These are phyloP conservation scores for Anas georgica DNA, from an alignment of 2,797 vertebrate genomes.

Conservation along the genomic window DNA sequence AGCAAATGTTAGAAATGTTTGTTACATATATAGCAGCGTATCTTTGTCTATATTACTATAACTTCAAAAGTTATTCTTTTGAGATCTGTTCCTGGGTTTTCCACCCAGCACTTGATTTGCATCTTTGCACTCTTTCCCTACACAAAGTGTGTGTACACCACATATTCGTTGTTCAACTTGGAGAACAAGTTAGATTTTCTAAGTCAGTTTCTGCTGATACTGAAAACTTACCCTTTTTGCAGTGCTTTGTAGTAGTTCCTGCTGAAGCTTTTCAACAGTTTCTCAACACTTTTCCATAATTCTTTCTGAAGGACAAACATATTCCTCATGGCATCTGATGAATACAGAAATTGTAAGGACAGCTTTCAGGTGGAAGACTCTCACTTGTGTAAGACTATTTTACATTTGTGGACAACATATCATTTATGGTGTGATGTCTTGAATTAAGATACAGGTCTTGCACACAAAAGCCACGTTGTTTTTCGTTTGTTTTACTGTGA, in stretches of 20 bases:
- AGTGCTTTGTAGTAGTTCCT: not conserved
- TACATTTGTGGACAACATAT: not conserved
- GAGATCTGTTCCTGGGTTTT: not conserved
- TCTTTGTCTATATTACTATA: not conserved
- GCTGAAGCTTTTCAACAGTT: not conserved
- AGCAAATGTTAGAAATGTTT: not conserved
- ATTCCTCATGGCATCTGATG: not conserved
- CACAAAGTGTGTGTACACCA: accelerated
- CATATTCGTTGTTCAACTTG: not conserved
- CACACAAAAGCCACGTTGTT: not conserved
- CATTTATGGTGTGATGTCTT: not conserved
- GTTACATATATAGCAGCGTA: not conserved
- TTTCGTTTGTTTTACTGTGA: not conserved
- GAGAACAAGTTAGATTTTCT: not conserved
- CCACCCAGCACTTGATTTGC: not conserved
- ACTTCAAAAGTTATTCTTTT: not conserved
- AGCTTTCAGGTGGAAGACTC: not conserved
- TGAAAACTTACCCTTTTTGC: not conserved
- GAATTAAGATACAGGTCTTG: not conserved
- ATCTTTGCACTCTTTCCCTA: not conserved
- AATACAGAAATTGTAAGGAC: not conserved
- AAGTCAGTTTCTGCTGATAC: not conserved
- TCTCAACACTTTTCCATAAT: not conserved
- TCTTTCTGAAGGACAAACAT: not conserved
- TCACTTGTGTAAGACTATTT: not conserved